Conservation (phyloP, 2,888 invertebrate species). For the Dusona sp. region DNA sequence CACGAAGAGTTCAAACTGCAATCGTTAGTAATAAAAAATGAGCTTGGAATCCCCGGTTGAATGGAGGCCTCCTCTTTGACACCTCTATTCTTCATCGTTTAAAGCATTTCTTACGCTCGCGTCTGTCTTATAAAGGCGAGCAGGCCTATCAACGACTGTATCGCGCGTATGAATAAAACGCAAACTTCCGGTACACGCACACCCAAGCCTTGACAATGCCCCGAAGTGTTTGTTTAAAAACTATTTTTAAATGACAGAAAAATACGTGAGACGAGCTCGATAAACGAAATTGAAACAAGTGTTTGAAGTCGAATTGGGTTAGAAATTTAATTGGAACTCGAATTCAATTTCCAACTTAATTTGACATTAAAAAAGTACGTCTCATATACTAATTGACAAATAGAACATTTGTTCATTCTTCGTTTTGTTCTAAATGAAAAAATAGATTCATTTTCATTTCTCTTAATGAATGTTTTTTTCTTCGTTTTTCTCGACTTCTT, state of each 20-base stretch:
- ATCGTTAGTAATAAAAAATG: constrained; percentile 27
- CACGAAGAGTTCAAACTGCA: neutral
- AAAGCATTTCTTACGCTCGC: constrained; percentile 32
- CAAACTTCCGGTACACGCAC: constrained; percentile 33
- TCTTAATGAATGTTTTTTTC: neutral
- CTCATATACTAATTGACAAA: neutral
- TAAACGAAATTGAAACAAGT: neutral
- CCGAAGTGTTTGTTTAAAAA: neutral
- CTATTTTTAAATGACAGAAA: neutral
- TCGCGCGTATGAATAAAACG: constrained; percentile 21
- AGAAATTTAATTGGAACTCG: too few relatives aligned
- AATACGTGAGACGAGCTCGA: neutral
- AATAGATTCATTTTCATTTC: neutral
- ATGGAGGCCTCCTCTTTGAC: constrained; percentile 39
- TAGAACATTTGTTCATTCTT: neutral
- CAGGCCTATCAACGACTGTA: constrained; percentile 27
- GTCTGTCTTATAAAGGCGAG: constrained; percentile 11
- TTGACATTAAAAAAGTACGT: too few relatives aligned
- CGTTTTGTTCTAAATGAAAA: neutral
- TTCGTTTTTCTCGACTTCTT: neutral
- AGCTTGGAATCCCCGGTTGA: constrained; percentile 42
- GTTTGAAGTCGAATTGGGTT: neutral
- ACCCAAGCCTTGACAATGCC: neutral
- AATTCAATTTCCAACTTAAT: neutral
- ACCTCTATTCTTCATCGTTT: constrained; percentile 63